Evolutionary conservation across 2,797 vertebrate species (phyloP).

Genomic region (Amniataba percoides): DNA sequence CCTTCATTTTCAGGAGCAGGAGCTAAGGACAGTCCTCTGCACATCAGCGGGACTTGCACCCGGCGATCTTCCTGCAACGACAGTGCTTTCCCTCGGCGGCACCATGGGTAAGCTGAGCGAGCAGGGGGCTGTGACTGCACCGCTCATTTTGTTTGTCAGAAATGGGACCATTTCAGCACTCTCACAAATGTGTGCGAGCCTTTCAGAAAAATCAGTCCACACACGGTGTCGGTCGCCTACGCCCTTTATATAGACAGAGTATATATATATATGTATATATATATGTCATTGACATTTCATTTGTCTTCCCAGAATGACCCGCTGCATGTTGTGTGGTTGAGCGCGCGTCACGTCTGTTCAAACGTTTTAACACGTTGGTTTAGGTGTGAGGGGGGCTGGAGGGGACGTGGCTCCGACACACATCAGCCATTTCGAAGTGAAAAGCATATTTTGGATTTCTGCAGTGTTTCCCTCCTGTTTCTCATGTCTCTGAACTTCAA

Average conservation of each 20-base stretch:
- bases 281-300: too few relatives aligned
- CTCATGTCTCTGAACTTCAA: slow-evolving; percentile 76
- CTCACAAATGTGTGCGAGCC: not conserved
- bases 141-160: slow-evolving; percentile 33
- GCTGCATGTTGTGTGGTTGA: not conserved
- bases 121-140: slow-evolving; percentile 39
- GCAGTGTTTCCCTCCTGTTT: slow-evolving; percentile 50
- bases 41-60: slow-evolving; percentile 43
- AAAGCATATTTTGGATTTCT: slow-evolving; percentile 48
- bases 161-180: slow-evolving; percentile 31
- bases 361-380: slow-evolving; percentile 27
- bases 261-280: too few relatives aligned
- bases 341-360: slow-evolving; percentile 20
- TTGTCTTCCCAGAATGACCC: too few relatives aligned
- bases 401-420: slow-evolving; percentile 35
- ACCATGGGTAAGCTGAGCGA: slow-evolving; percentile 81
- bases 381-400: slow-evolving; percentile 34
- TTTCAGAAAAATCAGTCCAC: not conserved
- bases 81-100: slow-evolving; percentile 41
- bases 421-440: slow-evolving; percentile 40
- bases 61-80: slow-evolving; percentile 38
- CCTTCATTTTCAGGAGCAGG: slow-evolving; percentile 31
- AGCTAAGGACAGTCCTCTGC: slow-evolving; percentile 44
- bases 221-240: not conserved
- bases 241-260: not conserved